Base-by-base conservation (phyloP, 23 tunicate genomes). In the Trididemnum clinides region DNA sequence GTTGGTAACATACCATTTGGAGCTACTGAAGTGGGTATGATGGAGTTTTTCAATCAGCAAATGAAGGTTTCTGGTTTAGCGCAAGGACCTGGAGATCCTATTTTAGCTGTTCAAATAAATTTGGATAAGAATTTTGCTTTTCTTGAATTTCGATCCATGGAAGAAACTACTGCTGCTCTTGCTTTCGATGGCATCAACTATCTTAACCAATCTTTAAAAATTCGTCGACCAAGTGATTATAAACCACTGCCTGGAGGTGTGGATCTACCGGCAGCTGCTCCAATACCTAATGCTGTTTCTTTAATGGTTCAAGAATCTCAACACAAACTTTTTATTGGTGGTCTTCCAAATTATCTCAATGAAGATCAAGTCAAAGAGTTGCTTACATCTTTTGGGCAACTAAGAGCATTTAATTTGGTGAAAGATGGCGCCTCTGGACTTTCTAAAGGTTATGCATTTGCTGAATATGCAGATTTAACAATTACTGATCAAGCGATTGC, bases 121-220 rank as follows among this genome's bases (percentile, higher is more conserved):
- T 64, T 96, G 80, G 99, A 96, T 81, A 96, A 96, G 51, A 96
- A 96, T 44, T 96, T 96, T 80, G 99, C 99, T 33, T 96, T 96
- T 73, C 77, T 96, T 37, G 99, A 96, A 80, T 90, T 96, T 81
- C 85, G 99, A 49, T 96, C 99, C 0, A 96, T 96, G 1, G 97
- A 96, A 64, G 99, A 96, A 59, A 88, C 99, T n/a, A 39, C 96
- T 28, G 90, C 80, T 36, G 99, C 99, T 50, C 88, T 96, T 30
- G 97, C 96, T 34, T 96, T 96, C 35, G 96, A 90, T 85, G 99
- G 99, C 10, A 96, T 96, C 69, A 96, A 91, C 51, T 96, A 87
- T 86, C 91, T 96, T 97, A 95, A 88, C 37, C 99, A 96, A 50
- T 84, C 96, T 6, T 38, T 91, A 64, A 96, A 96, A 64, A 96